Evolutionary conservation across 2,888 invertebrate species (phyloP), one percentile per base, ranked within the genome.

Genomic region (Linnaemya vulpina): DNA sequence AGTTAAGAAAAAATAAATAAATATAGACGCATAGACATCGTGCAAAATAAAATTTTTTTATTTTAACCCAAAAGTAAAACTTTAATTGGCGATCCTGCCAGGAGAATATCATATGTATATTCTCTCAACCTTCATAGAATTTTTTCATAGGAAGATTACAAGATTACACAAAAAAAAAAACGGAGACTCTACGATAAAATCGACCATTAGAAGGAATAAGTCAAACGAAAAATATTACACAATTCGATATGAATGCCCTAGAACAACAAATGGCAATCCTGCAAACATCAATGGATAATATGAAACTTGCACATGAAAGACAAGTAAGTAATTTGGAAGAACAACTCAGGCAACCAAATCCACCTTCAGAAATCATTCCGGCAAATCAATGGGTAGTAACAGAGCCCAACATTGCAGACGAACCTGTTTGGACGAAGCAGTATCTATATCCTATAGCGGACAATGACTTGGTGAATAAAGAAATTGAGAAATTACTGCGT

Each of bases 241-340:
- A 51, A 53, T 40, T 70, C 22, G 71, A 60, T n/a, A 46, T 73
- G 22, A 60, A 30, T 46, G n/a, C 22, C 7, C 53, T 73, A 17
- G 58, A 60, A 2, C 60, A 73, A 55, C 53, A 53, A 60, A 60
- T 49, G 60, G 46, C 43, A 60, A 25, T 25, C 13, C 22, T 55
- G 30, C 25, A 55, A 55, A 25, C 25, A 0, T 3, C 55, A 22
- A 55, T 55, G 4, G 30, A 25, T 30, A 55, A 25, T 55, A 55
- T 55, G 38, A 15, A n/a, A 55, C 55, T 3, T 3, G 38, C 38
- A 58, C 43, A 62, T 8, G 13, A 60, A 49, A 62, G 8, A n/a
- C 49, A 73, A 35, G 73, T 73, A 7, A 55, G 38, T 20, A 55
- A 30, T 20, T 58, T 58, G 46, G 60, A 60, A 35, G 51, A 49